These are phyloP conservation scores for Ischnura elegans DNA, from an alignment of 2,888 invertebrate species.

Conservation along the genomic window DNA sequence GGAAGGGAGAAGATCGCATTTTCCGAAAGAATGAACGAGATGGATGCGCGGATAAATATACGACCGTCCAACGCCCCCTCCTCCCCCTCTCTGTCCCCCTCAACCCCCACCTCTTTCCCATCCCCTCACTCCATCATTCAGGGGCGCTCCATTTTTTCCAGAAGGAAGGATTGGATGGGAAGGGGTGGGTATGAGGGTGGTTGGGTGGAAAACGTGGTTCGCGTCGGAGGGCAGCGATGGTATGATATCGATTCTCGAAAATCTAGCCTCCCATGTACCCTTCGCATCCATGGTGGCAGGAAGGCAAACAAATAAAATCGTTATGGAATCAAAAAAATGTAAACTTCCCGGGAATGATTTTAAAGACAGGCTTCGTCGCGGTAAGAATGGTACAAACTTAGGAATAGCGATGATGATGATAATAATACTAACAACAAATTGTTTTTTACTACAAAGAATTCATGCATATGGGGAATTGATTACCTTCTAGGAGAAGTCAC, in stretches of 20 bases:
- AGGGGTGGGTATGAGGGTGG: not conserved
- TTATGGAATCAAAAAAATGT: too few relatives aligned
- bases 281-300: too few relatives aligned
- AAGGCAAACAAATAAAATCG: too few relatives aligned
- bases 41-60: not conserved
- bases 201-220: not conserved
- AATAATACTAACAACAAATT: too few relatives aligned
- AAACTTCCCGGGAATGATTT: too few relatives aligned
- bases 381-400: not conserved
- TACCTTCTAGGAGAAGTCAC: too few relatives aligned
- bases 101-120: too few relatives aligned
- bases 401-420: not conserved
- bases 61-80: not conserved
- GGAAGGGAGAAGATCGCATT: not conserved
- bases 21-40: constrained; percentile 31
- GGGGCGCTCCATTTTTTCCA: not conserved
- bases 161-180: not conserved
- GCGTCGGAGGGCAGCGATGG: not conserved
- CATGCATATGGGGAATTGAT: too few relatives aligned
- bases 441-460: too few relatives aligned
- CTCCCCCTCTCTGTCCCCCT: not conserved
- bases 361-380: not conserved
- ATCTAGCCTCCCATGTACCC: not conserved
- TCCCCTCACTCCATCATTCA: not conserved
- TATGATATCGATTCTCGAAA: not conserved